phyloP scores from a whole-genome alignment of 2,888 invertebrate species.

The Acheta domesticus region DNA sequence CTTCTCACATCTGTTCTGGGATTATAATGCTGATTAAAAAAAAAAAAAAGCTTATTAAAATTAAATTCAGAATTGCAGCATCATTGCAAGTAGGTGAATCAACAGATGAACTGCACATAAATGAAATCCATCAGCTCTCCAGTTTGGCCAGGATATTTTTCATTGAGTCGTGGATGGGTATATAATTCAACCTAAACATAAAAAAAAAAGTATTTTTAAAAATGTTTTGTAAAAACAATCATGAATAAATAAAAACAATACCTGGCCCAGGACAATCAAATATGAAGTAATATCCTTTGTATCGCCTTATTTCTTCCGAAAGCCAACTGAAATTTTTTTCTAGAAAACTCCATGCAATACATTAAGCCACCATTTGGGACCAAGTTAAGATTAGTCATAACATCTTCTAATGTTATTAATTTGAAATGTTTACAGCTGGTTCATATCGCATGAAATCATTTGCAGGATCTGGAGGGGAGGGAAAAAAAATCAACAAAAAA shows the following conservation, averaged over 20 bases:
- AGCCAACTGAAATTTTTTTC: conserved; percentile 90
- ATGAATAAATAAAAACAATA: conserved; percentile 40
- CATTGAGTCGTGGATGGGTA: conserved; percentile 82
- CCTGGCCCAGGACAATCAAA: conserved; percentile 89
- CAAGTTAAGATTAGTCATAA: conserved; percentile 77
- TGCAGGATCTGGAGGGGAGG: conserved; percentile 73
- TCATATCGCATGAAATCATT: conserved; percentile 86
- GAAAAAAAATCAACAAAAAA: neutral
- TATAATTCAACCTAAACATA: conserved; percentile 88
- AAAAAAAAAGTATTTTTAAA: neutral
- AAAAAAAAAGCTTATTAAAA: neutral
- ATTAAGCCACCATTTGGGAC: conserved; percentile 96
- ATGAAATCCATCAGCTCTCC: conserved; percentile 61
- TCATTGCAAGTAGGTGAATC: conserved; percentile 96
- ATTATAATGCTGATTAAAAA: too few species aligned
- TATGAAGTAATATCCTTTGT: conserved; percentile 74
- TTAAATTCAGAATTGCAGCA: conserved; percentile 54
- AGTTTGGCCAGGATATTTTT: conserved; percentile 64
- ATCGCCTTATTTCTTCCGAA: conserved; percentile 62
- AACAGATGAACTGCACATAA: conserved; percentile 85
- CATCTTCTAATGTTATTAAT: conserved; percentile 79
- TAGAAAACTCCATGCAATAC: conserved; percentile 92
- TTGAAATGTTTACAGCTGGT: conserved; percentile 76
- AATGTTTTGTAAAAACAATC: neutral
- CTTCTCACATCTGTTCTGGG: too few species aligned